These are phyloP conservation scores for Bombylius discolor DNA, from an alignment of 2,888 invertebrate species.

Conservation along the genomic window DNA sequence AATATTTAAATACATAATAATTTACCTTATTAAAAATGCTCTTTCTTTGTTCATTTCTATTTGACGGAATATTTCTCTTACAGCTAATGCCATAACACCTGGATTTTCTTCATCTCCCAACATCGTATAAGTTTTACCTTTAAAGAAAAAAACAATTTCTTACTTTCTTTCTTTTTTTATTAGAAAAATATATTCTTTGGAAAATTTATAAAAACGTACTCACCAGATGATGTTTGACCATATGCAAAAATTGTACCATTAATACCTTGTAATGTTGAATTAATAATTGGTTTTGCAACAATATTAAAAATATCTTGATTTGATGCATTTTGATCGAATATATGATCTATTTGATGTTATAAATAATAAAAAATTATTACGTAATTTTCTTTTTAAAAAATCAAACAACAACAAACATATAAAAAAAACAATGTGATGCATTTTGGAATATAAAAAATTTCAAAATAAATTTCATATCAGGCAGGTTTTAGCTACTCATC, in stretches of 20 bases:
- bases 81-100: constrained; percentile 63
- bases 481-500: too few relatives aligned
- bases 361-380: not conserved
- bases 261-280: constrained; percentile 57
- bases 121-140: constrained; percentile 67
- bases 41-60: constrained; percentile 44
- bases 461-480: too few relatives aligned
- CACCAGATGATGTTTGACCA: constrained; percentile 79
- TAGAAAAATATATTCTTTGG: not conserved
- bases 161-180: not conserved
- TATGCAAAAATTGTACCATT: constrained; percentile 86
- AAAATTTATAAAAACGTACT: not conserved
- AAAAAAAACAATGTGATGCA: not conserved
- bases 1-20: not conserved
- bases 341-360: constrained; percentile 48
- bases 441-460: too few relatives aligned
- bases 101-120: constrained; percentile 53
- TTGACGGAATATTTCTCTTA: constrained; percentile 52
- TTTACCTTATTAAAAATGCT: constrained; percentile 59
- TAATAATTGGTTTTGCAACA: constrained; percentile 57
- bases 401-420: too few relatives aligned
- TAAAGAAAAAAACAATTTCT: not conserved
- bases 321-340: constrained; percentile 47
- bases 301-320: constrained; percentile 53
- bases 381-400: not conserved